phyloP scores from a whole-genome alignment of 2,113 vertebrate genomes.

The Ptyas mucosa region DNA sequence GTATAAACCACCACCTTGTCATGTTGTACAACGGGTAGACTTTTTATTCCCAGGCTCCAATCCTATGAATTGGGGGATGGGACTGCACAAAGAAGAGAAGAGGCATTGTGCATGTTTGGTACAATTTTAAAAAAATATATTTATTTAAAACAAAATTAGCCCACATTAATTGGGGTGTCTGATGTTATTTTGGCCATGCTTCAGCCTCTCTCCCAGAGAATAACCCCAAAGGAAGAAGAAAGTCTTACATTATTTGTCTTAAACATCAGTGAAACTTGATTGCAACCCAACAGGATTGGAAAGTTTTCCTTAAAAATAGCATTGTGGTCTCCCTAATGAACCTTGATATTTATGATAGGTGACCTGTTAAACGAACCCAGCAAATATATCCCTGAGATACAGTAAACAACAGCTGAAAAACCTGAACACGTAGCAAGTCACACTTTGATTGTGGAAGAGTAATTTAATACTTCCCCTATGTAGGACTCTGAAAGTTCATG shows the following conservation, averaged over 20 bases:
- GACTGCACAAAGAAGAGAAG: neutral
- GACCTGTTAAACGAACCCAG: neutral
- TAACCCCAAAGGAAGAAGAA: neutral
- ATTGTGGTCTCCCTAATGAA: neutral
- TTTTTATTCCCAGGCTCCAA: too few relatives aligned
- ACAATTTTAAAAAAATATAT: neutral
- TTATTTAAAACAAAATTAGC: neutral
- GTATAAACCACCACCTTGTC: neutral
- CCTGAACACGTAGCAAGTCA: neutral
- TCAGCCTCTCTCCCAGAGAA: neutral
- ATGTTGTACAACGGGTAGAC: neutral
- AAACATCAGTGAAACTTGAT: neutral
- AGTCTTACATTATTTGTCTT: too few relatives aligned
- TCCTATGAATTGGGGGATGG: neutral
- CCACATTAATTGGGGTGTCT: neutral
- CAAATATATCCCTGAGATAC: neutral
- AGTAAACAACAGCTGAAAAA: neutral
- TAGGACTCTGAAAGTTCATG: neutral
- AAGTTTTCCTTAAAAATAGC: conserved; percentile 39
- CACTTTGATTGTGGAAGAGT: neutral
- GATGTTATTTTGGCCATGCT: neutral
- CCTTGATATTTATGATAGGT: fast-evolving
- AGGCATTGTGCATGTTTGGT: neutral
- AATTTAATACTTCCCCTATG: neutral
- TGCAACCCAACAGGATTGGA: neutral